Evolutionary conservation across 2,888 invertebrate species (phyloP).

Genomic region (Drosophila nigritarsus): DNA sequence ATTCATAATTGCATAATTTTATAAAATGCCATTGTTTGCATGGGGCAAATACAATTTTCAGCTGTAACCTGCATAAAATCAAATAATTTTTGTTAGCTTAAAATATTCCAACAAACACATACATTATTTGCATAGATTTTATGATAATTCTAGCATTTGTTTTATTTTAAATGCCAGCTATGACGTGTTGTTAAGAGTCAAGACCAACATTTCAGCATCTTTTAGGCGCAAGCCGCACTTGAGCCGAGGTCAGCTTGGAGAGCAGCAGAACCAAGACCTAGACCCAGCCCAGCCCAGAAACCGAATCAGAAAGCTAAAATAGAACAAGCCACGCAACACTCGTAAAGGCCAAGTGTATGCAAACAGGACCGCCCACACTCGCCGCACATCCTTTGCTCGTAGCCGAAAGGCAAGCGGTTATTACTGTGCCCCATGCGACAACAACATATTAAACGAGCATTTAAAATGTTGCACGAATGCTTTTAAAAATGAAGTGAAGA

Average conservation of each 20-base stretch:
- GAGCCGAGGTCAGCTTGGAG: constrained; percentile 51
- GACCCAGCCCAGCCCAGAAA: constrained; percentile 17
- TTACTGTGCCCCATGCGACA: constrained; percentile 23
- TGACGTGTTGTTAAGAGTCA: constrained; percentile 8
- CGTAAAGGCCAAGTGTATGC: constrained; percentile 71
- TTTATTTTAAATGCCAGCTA: not conserved
- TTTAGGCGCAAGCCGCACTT: constrained; percentile 32
- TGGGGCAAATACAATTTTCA: constrained; percentile 5
- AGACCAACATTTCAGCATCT: constrained; percentile 18
- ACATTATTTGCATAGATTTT: not conserved
- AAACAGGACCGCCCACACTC: constrained; percentile 37
- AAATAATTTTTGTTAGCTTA: constrained; percentile 11
- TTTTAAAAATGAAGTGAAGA: not conserved
- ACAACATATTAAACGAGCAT: constrained; percentile 21
- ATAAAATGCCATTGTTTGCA: constrained; percentile 19
- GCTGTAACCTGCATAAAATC: not conserved
- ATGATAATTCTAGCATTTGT: constrained; percentile 3
- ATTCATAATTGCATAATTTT: not conserved
- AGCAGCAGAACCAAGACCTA: constrained; percentile 38
- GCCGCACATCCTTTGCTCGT: constrained; percentile 37
- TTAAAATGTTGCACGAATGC: constrained; percentile 13
- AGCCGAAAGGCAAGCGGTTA: constrained; percentile 58
- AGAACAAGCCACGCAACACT: constrained; percentile 45
- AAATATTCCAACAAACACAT: not conserved
- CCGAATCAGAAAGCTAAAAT: constrained; percentile 30